Conservation (phyloP, 2,888 invertebrate species). For the Sthenelais limicola region DNA sequence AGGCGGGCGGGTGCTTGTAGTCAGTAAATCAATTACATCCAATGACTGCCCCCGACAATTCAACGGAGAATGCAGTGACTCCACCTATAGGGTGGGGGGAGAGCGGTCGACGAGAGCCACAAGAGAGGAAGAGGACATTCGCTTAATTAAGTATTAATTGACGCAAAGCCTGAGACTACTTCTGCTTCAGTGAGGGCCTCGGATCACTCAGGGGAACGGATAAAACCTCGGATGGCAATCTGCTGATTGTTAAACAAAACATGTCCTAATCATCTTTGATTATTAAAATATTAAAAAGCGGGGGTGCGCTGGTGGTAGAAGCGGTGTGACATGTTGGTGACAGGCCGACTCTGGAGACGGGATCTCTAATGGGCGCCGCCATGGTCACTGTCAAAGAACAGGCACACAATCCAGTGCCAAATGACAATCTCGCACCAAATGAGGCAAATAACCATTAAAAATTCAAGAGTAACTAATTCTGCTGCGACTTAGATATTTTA, state of each 20-base stretch:
- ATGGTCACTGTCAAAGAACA: slow-evolving; percentile 34
- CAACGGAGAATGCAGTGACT: too few species aligned
- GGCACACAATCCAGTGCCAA: too few species aligned
- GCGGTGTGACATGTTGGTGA: slow-evolving; percentile 10
- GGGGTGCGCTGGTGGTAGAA: background rate
- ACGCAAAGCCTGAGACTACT: background rate
- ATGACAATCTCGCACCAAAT: slow-evolving; percentile 1
- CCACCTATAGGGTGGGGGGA: too few species aligned
- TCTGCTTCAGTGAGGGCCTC: too few species aligned
- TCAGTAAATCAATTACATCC: slow-evolving; percentile 34
- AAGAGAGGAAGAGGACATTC: too few species aligned
- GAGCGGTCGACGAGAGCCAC: too few species aligned
- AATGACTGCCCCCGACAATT: too few species aligned
- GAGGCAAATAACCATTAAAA: slow-evolving; percentile 6
- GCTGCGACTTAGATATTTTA: slow-evolving; percentile 23
- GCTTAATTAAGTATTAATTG: slow-evolving; percentile 34
- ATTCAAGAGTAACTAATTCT: slow-evolving; percentile 25
- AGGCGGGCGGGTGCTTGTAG: slow-evolving; percentile 11
- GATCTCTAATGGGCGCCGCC: slow-evolving; percentile 3
- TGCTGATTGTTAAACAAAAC: slow-evolving; percentile 30
- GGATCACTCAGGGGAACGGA: too few species aligned
- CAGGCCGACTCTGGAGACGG: background rate
- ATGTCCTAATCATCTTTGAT: slow-evolving; percentile 15
- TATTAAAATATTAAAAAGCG: slow-evolving; percentile 30
- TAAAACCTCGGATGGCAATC: slow-evolving; percentile 17